These are phyloP conservation scores for Coelopa pilipes DNA, from an alignment of 2,888 invertebrate species.

Conservation along the genomic window DNA sequence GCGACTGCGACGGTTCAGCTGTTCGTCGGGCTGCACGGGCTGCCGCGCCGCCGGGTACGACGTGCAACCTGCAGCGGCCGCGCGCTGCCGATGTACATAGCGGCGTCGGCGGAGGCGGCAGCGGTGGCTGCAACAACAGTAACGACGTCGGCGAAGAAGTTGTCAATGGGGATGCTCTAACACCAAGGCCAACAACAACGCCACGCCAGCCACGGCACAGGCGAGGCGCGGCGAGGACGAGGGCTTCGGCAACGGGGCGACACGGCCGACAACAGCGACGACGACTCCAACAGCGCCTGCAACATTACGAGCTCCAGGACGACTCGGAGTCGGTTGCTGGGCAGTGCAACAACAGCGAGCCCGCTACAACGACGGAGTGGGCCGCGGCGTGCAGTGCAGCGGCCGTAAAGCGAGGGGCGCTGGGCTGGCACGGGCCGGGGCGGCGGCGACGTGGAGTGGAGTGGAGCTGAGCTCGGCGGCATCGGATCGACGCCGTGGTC, in stretches of 20 bases:
- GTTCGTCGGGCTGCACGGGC: not conserved
- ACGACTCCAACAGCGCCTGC: conserved; percentile 16
- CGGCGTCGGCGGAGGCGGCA: not conserved
- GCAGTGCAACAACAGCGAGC: conserved; percentile 42
- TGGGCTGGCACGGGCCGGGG: conserved; percentile 32
- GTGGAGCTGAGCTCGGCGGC: conserved; percentile 43
- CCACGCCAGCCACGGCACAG: conserved; percentile 36
- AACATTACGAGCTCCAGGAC: conserved; percentile 25
- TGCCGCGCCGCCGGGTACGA: not conserved
- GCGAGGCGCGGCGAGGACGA: too few species aligned
- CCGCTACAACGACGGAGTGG: conserved; percentile 37
- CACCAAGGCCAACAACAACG: conserved; percentile 41
- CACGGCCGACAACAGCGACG: conserved; percentile 45
- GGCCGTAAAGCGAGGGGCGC: conserved; percentile 43
- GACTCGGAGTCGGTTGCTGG: conserved; percentile 27
- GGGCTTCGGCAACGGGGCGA: too few species aligned
- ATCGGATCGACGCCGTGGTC: conserved; percentile 21
- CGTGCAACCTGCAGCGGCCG: conserved; percentile 3
- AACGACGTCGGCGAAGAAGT: conserved; percentile 5
- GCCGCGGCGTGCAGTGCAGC: conserved; percentile 42
- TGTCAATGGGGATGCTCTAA: conserved; percentile 33
- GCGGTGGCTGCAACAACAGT: conserved; percentile 21
- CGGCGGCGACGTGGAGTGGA: conserved; percentile 9
- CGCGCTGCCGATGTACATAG: not conserved
- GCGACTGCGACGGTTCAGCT: not conserved